A percentile compares a stretch with the other conserved stretches of the same genome.
phyloP scores from a whole-genome alignment of 2,797 vertebrate genomes.

The Pseudochirops corinnae region DNA sequence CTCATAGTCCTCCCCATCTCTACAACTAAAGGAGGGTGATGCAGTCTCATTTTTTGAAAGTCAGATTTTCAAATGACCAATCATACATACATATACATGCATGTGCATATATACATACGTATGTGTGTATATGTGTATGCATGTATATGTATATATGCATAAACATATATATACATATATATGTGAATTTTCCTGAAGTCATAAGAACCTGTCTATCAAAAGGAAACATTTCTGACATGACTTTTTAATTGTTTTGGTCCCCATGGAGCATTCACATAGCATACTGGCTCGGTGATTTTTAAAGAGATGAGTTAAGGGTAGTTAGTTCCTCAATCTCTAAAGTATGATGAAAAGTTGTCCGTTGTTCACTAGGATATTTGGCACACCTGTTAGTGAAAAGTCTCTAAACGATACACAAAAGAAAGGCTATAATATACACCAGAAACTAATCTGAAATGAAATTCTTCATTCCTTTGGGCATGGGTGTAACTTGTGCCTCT shows the following conservation, averaged over 20 bases:
- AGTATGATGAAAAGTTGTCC: conserved; percentile 65
- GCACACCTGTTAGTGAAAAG: conserved; percentile 61
- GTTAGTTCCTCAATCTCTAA: conserved; percentile 54
- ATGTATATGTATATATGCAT: too few species aligned
- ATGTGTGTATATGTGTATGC: background rate
- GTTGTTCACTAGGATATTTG: conserved; percentile 66
- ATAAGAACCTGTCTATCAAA: background rate
- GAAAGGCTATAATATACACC: conserved; percentile 56
- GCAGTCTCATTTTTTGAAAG: background rate
- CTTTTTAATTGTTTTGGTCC: conserved; percentile 49
- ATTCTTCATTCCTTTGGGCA: conserved; percentile 46
- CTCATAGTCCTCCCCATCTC: background rate
- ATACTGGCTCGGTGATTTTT: conserved; percentile 64
- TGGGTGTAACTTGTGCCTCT: conserved; percentile 46
- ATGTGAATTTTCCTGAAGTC: background rate
- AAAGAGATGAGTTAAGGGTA: conserved; percentile 61
- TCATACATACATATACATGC: rapidly evolving
- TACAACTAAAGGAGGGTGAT: background rate
- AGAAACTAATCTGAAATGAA: conserved; percentile 65
- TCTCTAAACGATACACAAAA: conserved; percentile 59
- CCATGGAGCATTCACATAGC: conserved; percentile 61
- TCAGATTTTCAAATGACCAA: background rate
- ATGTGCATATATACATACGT: background rate
- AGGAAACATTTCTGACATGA: background rate
- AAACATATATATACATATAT: too few species aligned